A percentile compares a stretch with the other conserved stretches of the same genome.
These are phyloP conservation scores for Volucella zonaria DNA, from an alignment of 2,888 invertebrate species.

Conservation along the genomic window DNA sequence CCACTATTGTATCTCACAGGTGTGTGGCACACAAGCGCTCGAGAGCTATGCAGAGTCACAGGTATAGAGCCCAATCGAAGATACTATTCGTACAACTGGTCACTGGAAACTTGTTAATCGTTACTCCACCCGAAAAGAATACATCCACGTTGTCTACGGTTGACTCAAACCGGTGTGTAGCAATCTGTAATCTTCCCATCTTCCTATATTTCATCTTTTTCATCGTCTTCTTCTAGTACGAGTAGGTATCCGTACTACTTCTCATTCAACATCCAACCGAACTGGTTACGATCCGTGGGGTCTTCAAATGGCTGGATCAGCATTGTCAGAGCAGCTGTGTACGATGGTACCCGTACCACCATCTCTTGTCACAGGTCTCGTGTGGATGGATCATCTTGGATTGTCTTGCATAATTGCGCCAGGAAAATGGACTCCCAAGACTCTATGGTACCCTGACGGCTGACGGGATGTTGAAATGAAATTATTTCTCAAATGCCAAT, in stretches of 20 bases:
- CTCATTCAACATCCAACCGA: conserved; percentile 6
- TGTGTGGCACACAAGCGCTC: conserved; percentile 45
- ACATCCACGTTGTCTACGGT: conserved; percentile 56
- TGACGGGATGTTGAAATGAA: conserved; percentile 2
- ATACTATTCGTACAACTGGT: conserved; percentile 39
- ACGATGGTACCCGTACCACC: conserved; percentile 8
- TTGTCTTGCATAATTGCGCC: conserved; percentile 64
- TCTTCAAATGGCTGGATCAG: conserved; percentile 25
- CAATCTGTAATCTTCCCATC: conserved; percentile 33
- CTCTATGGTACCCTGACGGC: conserved; percentile 2
- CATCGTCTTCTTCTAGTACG: not conserved
- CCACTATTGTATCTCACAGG: conserved; percentile 26
- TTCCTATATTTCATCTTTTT: not conserved
- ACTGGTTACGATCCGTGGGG: conserved; percentile 58
- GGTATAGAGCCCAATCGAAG: not conserved
- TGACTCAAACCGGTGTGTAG: conserved; percentile 43
- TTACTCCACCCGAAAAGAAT: conserved; percentile 71
- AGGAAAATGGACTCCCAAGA: conserved; percentile 2
- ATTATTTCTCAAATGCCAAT: conserved; percentile 54
- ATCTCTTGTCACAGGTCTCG: conserved; percentile 48
- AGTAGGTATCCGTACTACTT: not conserved
- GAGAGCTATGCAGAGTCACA: not conserved
- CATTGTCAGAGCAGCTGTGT: conserved; percentile 28
- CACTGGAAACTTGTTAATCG: conserved; percentile 68
- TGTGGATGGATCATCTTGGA: conserved; percentile 18